Evolutionary conservation across 2,797 vertebrate genomes (phyloP), one percentile per base, ranked within the genome.

Genomic region (Valencia hispanica): DNA sequence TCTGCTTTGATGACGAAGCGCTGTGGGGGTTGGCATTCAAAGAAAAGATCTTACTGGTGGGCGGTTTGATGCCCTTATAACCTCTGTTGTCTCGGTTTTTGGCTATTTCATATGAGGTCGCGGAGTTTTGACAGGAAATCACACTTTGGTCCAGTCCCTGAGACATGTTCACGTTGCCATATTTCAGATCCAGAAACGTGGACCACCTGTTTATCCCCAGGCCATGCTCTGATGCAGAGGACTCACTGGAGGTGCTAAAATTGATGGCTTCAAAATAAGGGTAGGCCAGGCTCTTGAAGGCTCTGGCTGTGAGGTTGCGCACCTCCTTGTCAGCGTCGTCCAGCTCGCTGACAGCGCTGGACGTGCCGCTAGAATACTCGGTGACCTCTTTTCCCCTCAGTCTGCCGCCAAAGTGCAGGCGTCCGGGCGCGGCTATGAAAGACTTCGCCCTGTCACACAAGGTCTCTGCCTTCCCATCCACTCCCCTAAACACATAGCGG

Each of bases 241-340:
- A 98, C 82, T 97, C 97, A 3, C 97, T 95, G 78, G 98, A 98
- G 71, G 94, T 93, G 89, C 96, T 96, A 91, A 97, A 95, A 80
- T 94, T 94, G 59, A 97, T 94, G 39, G 97, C 95, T 81, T 98
- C 96, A 43, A 97, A 94, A 88, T 96, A 97, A 0, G 97, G 97
- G 73, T 96, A 96, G 0, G 98, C 98, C 43, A 99, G 93, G 92
- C 98, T 99, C 87, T 95, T 97, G 94, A 99, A 99, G 66, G 97
- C 93, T 72, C 94, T 94, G 88, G 97, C 96, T 2, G 97, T 99
- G 84, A 99, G 95, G 90, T 91, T 97, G 69, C 97, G 96, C 92
- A 99, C 98, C 91, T 99, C 98, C 78, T 98, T 97, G 93, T 99
- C 98, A 0, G 97, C 97, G 68, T 99, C 98, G 78, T 99, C 98